These are phyloP conservation scores for Sakesphorus luctuosus DNA, from an alignment of 2,113 vertebrate genomes.

Conservation along the genomic window DNA sequence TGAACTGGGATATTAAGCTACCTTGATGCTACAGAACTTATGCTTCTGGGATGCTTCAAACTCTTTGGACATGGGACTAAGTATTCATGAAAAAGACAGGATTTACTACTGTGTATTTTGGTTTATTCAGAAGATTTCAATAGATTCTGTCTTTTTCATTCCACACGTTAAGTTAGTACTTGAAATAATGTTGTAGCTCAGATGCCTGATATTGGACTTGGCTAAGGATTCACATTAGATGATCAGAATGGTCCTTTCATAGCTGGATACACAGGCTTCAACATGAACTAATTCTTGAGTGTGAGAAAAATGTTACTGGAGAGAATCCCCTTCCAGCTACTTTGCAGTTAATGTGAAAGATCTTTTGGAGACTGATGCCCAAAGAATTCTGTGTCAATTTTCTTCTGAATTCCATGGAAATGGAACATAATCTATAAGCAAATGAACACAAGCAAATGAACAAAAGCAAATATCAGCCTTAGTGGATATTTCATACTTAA, in stretches of 20 bases:
- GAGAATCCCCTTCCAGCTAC: background rate
- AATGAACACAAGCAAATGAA: background rate
- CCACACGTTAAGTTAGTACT: background rate
- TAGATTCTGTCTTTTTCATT: background rate
- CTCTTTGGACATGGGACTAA: background rate
- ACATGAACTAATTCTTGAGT: background rate
- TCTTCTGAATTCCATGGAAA: background rate
- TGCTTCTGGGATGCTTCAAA: background rate
- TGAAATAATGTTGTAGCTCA: background rate
- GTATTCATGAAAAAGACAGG: background rate
- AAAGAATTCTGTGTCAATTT: background rate
- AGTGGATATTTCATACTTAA: background rate
- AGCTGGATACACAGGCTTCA: background rate
- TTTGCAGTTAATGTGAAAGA: background rate
- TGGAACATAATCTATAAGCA: background rate
- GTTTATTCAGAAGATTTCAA: background rate
- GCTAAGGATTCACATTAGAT: background rate
- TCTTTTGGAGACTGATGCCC: background rate
- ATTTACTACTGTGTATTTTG: background rate
- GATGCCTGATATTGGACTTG: background rate
- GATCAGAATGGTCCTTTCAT: background rate
- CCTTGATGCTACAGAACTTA: background rate
- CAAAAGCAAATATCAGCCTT: background rate
- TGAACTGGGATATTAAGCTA: background rate
- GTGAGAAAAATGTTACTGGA: background rate